Evolutionary conservation across 1,140 invertebrate species (phyloP).

Genomic region (Forficula auricularia): DNA sequence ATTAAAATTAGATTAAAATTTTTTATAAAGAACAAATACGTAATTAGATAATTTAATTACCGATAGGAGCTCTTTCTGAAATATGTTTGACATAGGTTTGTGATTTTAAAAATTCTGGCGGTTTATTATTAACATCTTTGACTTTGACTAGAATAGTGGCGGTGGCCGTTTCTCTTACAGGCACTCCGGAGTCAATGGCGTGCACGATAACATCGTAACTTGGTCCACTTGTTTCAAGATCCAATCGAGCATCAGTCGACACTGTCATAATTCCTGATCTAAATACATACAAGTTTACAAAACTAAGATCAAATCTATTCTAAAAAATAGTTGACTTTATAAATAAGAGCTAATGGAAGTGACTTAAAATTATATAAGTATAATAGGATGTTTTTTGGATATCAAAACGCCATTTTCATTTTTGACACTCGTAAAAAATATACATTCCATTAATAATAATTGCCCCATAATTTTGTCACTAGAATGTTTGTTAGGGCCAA

Average conservation of each 20-base stretch:
- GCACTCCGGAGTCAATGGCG: conserved; percentile 49
- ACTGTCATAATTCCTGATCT: conserved; percentile 54
- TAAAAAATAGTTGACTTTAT: background rate
- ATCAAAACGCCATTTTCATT: too few species aligned
- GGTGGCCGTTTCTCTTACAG: conserved; percentile 55
- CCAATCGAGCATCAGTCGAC: conserved; percentile 50
- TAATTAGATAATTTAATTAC: conserved; percentile 17
- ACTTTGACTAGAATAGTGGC: conserved; percentile 54
- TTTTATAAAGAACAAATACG: background rate
- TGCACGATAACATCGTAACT: conserved; percentile 53
- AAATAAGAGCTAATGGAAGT: too few species aligned
- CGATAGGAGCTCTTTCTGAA: conserved; percentile 47
- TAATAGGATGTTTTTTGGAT: too few species aligned
- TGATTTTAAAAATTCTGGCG: conserved; percentile 48
- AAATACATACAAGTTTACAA: too few species aligned
- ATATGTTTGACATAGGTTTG: conserved; percentile 45
- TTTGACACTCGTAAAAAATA: too few species aligned
- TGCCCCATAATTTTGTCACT: too few species aligned
- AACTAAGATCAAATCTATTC: background rate
- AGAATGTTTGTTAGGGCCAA: too few species aligned
- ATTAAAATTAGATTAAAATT: background rate
- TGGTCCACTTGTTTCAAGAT: conserved; percentile 44
- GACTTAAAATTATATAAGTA: too few species aligned
- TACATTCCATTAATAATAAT: too few species aligned
- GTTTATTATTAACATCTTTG: conserved; percentile 66